Conservation (phyloP, 2,797 vertebrate genomes). For the Lateolabrax maculatus region DNA sequence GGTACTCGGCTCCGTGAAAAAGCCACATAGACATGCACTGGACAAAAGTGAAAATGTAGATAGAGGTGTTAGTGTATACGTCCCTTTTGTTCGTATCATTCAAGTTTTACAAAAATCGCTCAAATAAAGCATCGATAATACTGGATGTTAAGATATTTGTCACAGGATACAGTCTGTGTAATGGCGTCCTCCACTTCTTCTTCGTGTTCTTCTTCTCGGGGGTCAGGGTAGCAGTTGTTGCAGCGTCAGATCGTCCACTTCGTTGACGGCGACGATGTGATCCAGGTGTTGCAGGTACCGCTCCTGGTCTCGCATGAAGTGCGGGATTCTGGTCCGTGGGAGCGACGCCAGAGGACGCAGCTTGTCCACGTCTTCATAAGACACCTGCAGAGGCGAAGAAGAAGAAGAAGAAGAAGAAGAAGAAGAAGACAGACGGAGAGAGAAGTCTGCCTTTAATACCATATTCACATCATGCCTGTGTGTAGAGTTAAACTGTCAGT, state of each 20-base stretch:
- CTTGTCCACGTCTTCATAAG: constrained; percentile 92
- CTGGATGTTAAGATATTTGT: constrained; percentile 36
- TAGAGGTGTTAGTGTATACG: constrained; percentile 61
- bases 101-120: constrained; percentile 62
- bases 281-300: constrained; percentile 94
- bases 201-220: constrained; percentile 8
- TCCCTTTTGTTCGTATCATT: constrained; percentile 64
- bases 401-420: too few relatives aligned
- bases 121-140: constrained; percentile 52
- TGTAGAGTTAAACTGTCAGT: too few relatives aligned
- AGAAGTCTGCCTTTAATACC: not conserved
- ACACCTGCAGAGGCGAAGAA: constrained; percentile 85
- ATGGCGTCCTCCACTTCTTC: not conserved
- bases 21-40: constrained; percentile 64
- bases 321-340: constrained; percentile 90
- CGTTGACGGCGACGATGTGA: constrained; percentile 92
- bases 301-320: constrained; percentile 95
- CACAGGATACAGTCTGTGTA: constrained; percentile 23
- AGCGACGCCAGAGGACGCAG: constrained; percentile 88
- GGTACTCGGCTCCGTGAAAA: constrained; percentile 28
- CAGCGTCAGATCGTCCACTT: constrained; percentile 89
- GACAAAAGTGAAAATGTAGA: constrained; percentile 53
- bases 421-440: not conserved
- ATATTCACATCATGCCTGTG: too few relatives aligned
- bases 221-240: constrained; percentile 81